Conservation (phyloP, 2,113 vertebrate genomes). For the Solenodon paradoxus region DNA sequence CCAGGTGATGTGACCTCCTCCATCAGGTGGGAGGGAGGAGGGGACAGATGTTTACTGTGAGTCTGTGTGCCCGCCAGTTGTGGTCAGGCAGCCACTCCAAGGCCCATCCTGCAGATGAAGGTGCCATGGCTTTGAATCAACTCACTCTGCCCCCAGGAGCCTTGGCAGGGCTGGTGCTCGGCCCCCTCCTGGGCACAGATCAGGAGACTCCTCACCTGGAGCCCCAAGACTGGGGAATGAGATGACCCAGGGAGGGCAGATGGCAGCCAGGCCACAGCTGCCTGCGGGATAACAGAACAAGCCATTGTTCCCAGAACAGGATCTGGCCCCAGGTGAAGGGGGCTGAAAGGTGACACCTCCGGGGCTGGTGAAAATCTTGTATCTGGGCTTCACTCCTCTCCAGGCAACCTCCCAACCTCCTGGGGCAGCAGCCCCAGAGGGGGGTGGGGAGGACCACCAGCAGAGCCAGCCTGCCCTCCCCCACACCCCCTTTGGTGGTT, state of each 20-base stretch:
- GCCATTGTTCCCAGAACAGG: conserved; percentile 29
- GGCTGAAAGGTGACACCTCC: conserved; percentile 29
- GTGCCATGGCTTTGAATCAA: not conserved
- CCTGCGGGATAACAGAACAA: not conserved
- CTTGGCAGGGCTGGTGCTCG: not conserved
- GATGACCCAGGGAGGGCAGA: not conserved
- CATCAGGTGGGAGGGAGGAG: not conserved
- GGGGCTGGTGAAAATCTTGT: conserved; percentile 45
- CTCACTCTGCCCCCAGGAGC: not conserved
- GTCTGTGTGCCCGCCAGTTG: not conserved
- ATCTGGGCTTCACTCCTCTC: conserved; percentile 7
- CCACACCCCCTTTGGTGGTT: rapidly evolving
- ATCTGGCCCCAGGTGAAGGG: conserved; percentile 21
- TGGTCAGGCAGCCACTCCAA: not conserved
- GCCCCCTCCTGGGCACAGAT: too few relatives aligned
- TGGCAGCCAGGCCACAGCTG: not conserved
- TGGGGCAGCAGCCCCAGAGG: not conserved
- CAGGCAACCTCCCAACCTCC: not conserved
- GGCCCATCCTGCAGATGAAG: not conserved
- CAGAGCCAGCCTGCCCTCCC: not conserved
- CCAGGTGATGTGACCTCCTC: not conserved
- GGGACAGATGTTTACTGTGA: rapidly evolving
- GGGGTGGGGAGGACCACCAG: not conserved
- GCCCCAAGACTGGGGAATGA: not conserved
- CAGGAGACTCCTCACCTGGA: not conserved